These are phyloP conservation scores for Eurystomus glaucurus DNA, from an alignment of 2,797 vertebrate species.

Conservation along the genomic window DNA sequence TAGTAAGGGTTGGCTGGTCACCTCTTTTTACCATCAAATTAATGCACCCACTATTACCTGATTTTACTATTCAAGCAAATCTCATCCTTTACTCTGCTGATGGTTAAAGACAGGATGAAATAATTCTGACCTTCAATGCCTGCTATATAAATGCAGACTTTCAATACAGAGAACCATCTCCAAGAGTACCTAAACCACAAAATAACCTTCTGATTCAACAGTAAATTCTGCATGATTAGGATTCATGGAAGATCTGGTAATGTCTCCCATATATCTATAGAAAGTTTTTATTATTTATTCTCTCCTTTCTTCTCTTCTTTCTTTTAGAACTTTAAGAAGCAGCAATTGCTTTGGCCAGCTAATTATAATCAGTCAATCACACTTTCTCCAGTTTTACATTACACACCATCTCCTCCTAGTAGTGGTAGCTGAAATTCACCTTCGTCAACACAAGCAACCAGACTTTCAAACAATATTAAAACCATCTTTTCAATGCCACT, in stretches of 20 bases:
- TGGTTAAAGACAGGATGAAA: neutral
- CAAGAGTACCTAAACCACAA: neutral
- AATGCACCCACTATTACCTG: neutral
- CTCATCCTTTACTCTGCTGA: neutral
- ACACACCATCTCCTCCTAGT: neutral
- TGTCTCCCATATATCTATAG: neutral
- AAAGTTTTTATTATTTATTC: neutral
- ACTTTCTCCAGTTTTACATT: neutral
- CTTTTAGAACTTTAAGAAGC: neutral
- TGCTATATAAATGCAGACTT: neutral
- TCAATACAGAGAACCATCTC: neutral
- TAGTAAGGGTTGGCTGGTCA: neutral
- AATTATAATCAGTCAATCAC: neutral
- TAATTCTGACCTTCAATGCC: neutral
- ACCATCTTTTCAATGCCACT: neutral
- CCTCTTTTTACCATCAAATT: neutral
- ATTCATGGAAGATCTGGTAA: neutral
- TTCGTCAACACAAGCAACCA: neutral
- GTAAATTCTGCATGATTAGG: neutral
- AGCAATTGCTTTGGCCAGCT: neutral
- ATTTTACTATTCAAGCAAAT: neutral
- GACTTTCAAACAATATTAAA: constrained; percentile 18
- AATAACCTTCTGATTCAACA: neutral
- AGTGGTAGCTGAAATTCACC: neutral
- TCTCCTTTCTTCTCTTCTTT: neutral